Percentiles rank a stretch among this genome's conserved stretches.
These are phyloP conservation scores for Virgularia gustaviana DNA, from an alignment of 92 coral and sea anemone genomes.

Conservation along the genomic window DNA sequence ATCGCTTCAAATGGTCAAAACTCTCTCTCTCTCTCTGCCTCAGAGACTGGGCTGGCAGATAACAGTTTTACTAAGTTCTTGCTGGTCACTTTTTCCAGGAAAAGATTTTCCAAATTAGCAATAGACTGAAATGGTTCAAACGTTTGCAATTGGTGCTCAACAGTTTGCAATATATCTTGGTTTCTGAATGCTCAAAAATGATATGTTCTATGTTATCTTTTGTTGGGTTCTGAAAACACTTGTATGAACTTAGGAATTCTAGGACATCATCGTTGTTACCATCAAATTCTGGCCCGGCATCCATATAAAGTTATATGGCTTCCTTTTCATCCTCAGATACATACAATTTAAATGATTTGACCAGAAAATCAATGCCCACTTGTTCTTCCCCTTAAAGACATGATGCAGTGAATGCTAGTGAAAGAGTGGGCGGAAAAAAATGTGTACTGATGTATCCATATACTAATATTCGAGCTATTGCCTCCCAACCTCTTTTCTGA, in stretches of 20 bases:
- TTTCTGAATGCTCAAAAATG: slow-evolving; percentile 50
- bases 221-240: slow-evolving; percentile 44
- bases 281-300: slow-evolving; percentile 23
- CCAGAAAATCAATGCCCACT: not conserved
- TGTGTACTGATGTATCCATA: slow-evolving; percentile 22
- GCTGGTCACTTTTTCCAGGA: slow-evolving; percentile 35
- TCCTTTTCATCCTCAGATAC: slow-evolving; percentile 35
- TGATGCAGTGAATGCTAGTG: slow-evolving; percentile 3
- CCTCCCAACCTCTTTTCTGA: slow-evolving; percentile 37
- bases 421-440: slow-evolving; percentile 35
- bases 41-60: slow-evolving; percentile 40
- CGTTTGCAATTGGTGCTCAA: slow-evolving; percentile 48
- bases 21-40: slow-evolving; percentile 51
- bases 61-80: slow-evolving; percentile 55
- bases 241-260: slow-evolving; percentile 45
- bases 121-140: slow-evolving; percentile 51
- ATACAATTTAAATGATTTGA: slow-evolving; percentile 25
- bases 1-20: slow-evolving; percentile 44
- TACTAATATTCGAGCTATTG: slow-evolving; percentile 4
- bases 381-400: slow-evolving; percentile 35
- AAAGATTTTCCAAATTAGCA: slow-evolving; percentile 38
- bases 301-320: slow-evolving; percentile 13
- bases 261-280: slow-evolving; percentile 41
- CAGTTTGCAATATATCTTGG: slow-evolving; percentile 60
- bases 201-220: slow-evolving; percentile 34